Conservation (phyloP, 37 sponge, comb jelly and placozoan species). For the Cladorhizidae sp. region DNA sequence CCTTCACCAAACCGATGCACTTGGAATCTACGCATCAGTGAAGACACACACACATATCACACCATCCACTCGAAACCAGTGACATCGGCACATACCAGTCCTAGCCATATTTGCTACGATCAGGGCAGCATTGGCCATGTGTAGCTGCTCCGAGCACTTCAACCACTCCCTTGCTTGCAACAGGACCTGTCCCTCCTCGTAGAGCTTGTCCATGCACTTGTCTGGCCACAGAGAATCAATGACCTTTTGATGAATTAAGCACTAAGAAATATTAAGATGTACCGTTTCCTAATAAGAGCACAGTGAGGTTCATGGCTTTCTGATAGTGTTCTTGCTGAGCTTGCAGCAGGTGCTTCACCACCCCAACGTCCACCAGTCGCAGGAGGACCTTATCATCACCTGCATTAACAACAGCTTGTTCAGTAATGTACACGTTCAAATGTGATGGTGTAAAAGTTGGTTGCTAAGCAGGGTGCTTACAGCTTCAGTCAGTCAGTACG, state of each 20-base stretch:
- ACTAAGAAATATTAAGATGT: not conserved
- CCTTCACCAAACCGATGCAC: conserved; percentile 24
- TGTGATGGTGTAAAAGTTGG: not conserved
- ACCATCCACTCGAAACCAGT: no score
- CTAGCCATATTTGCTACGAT: conserved; percentile 73
- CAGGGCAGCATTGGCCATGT: conserved; percentile 52
- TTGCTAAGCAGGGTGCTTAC: no score
- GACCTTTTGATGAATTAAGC: no score
- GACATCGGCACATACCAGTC: not conserved
- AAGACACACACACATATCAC: conserved; percentile 2
- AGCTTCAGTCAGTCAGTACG: no score
- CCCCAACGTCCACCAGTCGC: not conserved
- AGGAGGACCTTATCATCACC: not conserved
- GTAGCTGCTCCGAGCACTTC: not conserved
- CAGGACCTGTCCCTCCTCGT: conserved; percentile 21
- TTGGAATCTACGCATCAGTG: conserved; percentile 33
- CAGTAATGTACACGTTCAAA: not conserved
- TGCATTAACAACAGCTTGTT: not conserved
- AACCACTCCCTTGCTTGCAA: conserved; percentile 39
- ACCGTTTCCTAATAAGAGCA: not conserved
- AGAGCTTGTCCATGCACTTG: conserved; percentile 21
- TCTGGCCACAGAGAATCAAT: not conserved
- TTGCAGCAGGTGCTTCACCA: not conserved
- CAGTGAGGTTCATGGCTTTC: not conserved
- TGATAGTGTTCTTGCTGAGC: not conserved